Base-by-base conservation (phyloP, 2,797 vertebrate genomes). In the Telmatherina bonti region DNA sequence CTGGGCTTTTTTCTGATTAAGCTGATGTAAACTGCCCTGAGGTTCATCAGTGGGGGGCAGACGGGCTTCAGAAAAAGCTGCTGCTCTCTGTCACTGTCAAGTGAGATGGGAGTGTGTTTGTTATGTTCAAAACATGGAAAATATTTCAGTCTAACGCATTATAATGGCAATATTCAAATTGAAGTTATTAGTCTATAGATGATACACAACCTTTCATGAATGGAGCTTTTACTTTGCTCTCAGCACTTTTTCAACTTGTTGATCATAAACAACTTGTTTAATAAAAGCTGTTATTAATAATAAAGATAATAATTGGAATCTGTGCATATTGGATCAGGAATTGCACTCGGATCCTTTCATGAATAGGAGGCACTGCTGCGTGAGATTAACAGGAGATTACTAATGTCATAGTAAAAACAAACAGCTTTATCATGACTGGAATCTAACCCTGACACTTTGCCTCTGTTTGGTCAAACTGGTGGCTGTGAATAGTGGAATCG, bases 1-100 rank as follows among this genome's bases (percentile, higher is more conserved):
- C 89, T 88, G 86, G 78, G 82, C 78, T 87, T 84, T 60, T 70
- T 87, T 70, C 59, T 77, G 67, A 87, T 89, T 84, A 76, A 73
- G 77, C 59, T 26, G 57, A 79, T 70, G 49, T 45, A 0, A 76
- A 58, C 49, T 78, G 60, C 22, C 59, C 49, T 43, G 61, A 64
- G 60, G 67, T 55, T 70, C 52, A 26, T n/a, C 2, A 56, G 7
- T 43, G 38, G 27, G 66, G 43, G 56, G 13, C 6, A 45, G 31
- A 18, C 22, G 56, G 33, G 33, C 43, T 47, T 57, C 64, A 38
- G 57, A 27, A 29, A 54, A 69, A 65, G 41, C 47, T 55, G 27
- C 81, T 90, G 86, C 47, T 82, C 62, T 66, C 26, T 69, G 51
- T 52, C 51, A 52, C 1, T 52, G 51, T 52, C 24, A 26, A 49